Evolutionary conservation across 2,888 invertebrate genomes (phyloP), one percentile per base, ranked within the genome.

Genomic region (Dolichopus griseipennis): DNA sequence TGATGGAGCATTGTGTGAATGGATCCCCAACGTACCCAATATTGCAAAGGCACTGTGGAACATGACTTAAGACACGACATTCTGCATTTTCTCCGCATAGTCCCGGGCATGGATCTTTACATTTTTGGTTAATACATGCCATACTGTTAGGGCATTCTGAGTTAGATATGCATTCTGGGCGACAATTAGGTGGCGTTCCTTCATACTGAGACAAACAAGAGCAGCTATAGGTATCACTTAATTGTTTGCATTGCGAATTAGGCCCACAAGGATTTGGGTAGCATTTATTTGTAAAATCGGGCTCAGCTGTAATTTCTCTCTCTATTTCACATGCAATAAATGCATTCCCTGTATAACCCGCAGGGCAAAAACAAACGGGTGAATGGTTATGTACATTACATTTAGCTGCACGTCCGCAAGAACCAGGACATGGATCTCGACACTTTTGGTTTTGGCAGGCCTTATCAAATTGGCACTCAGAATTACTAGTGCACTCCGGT

Each of bases 401-500:
- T 72, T 84, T 83, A 3, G 92, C 90, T 72, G 83, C 83, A 37
- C 90, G 83, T 27, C 93, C 93, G 76, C 93, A 93, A n/a, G 90
- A 86, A 74, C 91, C 91, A 68, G 86, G 86, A 75, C 93, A 93
- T n/a, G 93, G 92, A 78, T 92, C 87, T 41, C 87, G 83, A 77
- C 93, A 93, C 81, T 90, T 90, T 77, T 89, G 88, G 76, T 91
- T 92, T 67, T 86, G 86, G 75, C 92, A 92, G 6, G 91, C 89
- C 81, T 89, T 85, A 72, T 85, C 88, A 65, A 88, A 86, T 6
- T 86, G 79, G 78, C 93, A 93, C 78, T 92, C 92, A 0, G 89
- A 85, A 77, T 88, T 91, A 6, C 88, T 84, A 61, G 87, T 84
- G 77, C 91, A 92, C 80, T 91, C 91, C 20, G 91, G 91, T 74